Base-by-base conservation (phyloP, 1,140 invertebrate species). In the Telenomus remus region DNA sequence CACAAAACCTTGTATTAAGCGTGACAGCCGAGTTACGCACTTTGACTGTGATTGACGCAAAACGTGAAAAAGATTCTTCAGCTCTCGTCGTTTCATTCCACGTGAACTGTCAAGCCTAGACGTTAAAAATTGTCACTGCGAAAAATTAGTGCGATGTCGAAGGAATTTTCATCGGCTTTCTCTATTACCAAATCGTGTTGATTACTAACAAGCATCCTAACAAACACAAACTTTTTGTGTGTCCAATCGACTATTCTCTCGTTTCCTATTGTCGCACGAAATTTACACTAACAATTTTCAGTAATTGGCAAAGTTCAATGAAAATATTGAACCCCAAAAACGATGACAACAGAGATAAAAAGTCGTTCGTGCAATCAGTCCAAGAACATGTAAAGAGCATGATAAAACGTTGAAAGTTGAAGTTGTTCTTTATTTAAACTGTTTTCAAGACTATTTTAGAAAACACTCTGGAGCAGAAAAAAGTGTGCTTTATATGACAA, bases 151-250 rank as follows among this genome's bases (percentile, higher is more conserved):
- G 37, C 55, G 44, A 49, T 49, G 33, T 15, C 39, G 15, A n/a
- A 35, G 9, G 37, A 39, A 47, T 8, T 34, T 35, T 47, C 44
- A 54, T 46, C 56, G 53, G 13, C 44, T 55, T 66, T 19, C 35
- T 14, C 44, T 42, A 37, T 50, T 44, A 35, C 47, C 2, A 35
- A 15, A 14, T 19, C 11, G n/a, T 49, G 56, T 48, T 69, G 56
- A 60, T 69, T 69, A 43, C 49, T 51, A 60, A 69, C 54, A 54
- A n/a, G n/a, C n/a, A n/a, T n/a, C n/a, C n/a, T n/a, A n/a, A n/a
- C n/a, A n/a, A n/a, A n/a, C n/a, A n/a, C n/a, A n/a, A 49, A 34
- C 54, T 60, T 69, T 54, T 60, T 60, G 11, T 51, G 33, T 13
- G 34, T 13, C 13, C 37, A 1, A 8, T 13, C 11, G 0, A 9